Evolutionary conservation across 2,113 vertebrate species (phyloP).

Genomic region (Coracopsis vasa): DNA sequence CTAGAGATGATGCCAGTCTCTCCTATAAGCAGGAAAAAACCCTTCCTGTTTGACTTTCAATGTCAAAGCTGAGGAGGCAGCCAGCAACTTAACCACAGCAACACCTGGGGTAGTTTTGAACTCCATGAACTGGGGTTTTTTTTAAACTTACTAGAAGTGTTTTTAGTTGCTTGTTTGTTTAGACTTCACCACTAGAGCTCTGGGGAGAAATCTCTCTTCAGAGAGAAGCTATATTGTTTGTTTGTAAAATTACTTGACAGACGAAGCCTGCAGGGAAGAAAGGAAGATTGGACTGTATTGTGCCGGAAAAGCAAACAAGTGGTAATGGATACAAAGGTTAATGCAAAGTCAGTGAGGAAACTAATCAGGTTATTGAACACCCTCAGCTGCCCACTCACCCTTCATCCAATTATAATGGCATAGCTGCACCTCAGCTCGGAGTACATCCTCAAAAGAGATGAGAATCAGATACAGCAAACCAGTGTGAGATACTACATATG

Average conservation of each 20-base stretch:
- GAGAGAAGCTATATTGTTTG: neutral
- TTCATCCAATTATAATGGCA: neutral
- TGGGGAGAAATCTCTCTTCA: neutral
- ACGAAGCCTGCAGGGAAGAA: neutral
- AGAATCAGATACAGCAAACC: neutral
- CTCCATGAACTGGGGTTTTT: neutral
- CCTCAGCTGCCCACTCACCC: neutral
- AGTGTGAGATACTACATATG: neutral
- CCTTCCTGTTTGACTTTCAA: neutral
- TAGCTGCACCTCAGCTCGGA: neutral
- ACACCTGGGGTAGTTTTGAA: neutral
- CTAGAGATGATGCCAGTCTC: neutral
- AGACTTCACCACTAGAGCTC: neutral
- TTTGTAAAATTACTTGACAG: neutral
- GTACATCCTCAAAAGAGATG: neutral
- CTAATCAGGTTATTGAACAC: neutral
- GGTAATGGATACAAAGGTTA: neutral
- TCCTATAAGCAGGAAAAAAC: neutral
- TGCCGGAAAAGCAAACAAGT: neutral
- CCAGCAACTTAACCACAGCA: neutral
- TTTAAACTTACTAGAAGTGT: neutral
- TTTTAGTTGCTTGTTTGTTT: conserved; percentile 25
- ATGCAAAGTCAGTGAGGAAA: neutral
- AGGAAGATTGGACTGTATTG: neutral
- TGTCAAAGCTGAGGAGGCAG: neutral